Conservation (phyloP, 2,113 vertebrate species). For the Aythya baeri region DNA sequence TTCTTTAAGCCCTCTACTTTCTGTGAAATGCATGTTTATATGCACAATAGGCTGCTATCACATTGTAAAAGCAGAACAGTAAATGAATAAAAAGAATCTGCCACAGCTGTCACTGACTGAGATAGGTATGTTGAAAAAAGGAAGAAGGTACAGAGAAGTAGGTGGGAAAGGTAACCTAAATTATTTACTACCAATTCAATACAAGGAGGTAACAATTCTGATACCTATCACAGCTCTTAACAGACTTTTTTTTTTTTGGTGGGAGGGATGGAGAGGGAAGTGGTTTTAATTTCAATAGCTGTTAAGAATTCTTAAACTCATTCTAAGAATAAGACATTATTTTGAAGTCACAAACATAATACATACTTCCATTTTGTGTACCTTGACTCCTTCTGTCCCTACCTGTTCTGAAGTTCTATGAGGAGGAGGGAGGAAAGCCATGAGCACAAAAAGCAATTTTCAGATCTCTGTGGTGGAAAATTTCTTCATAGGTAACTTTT, state of each 20-base stretch:
- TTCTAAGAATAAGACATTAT: background rate
- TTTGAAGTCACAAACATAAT: background rate
- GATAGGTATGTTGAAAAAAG: conserved; percentile 2
- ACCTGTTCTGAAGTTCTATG: background rate
- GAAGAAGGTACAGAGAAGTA: conserved; percentile 1
- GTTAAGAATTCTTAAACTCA: background rate
- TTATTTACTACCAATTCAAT: background rate
- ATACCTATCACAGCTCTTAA: background rate
- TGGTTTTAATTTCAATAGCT: background rate
- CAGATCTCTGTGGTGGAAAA: background rate
- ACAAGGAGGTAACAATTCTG: background rate
- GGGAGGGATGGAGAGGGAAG: background rate
- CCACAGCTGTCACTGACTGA: conserved; percentile 28
- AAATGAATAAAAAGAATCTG: conserved; percentile 40
- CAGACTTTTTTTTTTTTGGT: background rate
- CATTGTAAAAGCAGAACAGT: conserved; percentile 29
- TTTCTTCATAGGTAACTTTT: background rate
- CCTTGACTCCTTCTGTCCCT: background rate
- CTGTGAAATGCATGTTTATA: background rate
- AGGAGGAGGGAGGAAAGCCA: background rate
- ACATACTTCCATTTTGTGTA: background rate
- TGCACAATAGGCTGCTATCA: background rate
- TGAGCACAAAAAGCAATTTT: background rate
- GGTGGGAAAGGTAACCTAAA: background rate
- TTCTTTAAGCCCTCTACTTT: background rate